Conservation (phyloP, 2,888 invertebrate species). For the Orthosia gracilis region DNA sequence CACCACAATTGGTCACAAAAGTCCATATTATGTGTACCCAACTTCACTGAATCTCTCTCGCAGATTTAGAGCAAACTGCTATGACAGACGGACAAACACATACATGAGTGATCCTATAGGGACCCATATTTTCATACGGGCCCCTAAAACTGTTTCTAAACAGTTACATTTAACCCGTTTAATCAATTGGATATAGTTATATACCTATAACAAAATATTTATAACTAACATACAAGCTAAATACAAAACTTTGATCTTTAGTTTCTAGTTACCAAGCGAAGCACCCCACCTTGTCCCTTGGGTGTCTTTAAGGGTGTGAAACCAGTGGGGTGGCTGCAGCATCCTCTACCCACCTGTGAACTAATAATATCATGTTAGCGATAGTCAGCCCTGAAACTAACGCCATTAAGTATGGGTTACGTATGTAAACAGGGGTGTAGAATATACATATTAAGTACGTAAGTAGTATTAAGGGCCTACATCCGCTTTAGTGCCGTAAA, state of each 20-base stretch:
- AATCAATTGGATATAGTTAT: too few relatives aligned
- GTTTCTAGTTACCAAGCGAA: slow-evolving; percentile 21
- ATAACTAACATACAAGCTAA: slow-evolving; percentile 4
- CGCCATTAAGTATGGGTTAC: slow-evolving; percentile 9
- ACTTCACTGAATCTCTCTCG: neutral
- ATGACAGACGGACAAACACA: neutral
- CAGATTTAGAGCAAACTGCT: neutral
- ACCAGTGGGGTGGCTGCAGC: slow-evolving; percentile 42
- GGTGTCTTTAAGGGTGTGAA: slow-evolving; percentile 41
- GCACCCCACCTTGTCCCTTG: slow-evolving; percentile 45
- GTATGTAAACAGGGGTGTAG: slow-evolving; percentile 13
- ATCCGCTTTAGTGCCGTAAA: too few relatives aligned
- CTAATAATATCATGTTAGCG: slow-evolving; percentile 52
- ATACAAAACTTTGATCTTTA: slow-evolving; percentile 25
- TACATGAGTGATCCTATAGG: neutral
- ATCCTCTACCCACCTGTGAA: slow-evolving; percentile 54
- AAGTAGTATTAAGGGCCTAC: too few relatives aligned
- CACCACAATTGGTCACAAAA: too few relatives aligned
- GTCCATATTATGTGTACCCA: neutral
- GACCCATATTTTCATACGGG: neutral
- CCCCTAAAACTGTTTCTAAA: too few relatives aligned
- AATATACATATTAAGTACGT: neutral
- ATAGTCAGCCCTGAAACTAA: slow-evolving; percentile 42
- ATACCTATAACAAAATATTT: too few relatives aligned
- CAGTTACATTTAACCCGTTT: too few relatives aligned